Base-by-base conservation (phyloP, 2,113 vertebrate species). In the Arothron firmamentum region DNA sequence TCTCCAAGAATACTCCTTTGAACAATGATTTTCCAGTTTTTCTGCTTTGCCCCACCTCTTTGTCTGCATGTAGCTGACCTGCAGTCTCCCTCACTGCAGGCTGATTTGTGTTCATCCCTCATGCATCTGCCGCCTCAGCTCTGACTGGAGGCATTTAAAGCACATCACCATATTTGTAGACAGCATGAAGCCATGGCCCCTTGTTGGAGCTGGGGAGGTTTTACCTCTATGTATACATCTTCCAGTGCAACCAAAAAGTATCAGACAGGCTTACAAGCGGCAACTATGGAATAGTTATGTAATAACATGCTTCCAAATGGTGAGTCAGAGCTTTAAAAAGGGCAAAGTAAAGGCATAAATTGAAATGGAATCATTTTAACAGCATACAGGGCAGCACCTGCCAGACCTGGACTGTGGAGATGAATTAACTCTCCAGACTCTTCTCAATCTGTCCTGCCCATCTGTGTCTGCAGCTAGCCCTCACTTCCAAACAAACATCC, bases 21-120 rank as follows among this genome's bases (percentile, higher is more conserved):
- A 3, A 20, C 0, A 53, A 28, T 19, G 71, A 59, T 69, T 56
- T 65, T 72, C 71, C 63, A 77, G 62, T 75, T 77, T 73, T 72
- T 69, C 58, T 67, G 47, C 52, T 45, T 31, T 19, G 62, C 79
- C 57, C 59, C 65, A 62, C 79, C 71, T 72, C 62, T 73, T 47
- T 43, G 13, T 45, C 38, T 41, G 48, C 16, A 17, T 25, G 21
- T 23, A 23, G 21, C 21, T 3, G 21, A 23, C 21, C 21, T 23
- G 21, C 21, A 45, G 43, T 49, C 56, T 59, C 20, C 16, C 71
- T 62, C 66, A 59, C 34, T 51, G 38, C 52, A 67, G 74, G 49
- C 57, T 63, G 67, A 76, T 62, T 60, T 56, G 48, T 57, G 28
- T 67, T 79, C 72, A 81, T 67, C 71, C 71, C 47, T 21, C 21